phyloP scores from a whole-genome alignment of 2,113 vertebrate genomes.

The Donacobius atricapilla region DNA sequence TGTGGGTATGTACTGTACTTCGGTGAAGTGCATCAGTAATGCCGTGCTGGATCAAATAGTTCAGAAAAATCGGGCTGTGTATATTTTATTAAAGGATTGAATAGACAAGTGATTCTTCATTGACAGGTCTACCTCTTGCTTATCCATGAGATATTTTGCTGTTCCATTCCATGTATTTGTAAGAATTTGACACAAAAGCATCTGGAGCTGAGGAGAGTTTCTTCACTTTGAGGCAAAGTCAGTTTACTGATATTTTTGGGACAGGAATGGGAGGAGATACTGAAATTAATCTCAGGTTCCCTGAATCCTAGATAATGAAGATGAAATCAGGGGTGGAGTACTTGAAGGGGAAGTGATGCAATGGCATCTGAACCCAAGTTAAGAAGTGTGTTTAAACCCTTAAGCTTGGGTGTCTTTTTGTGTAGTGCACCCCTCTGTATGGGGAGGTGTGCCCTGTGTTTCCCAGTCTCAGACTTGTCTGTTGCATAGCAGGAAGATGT shows the following conservation, averaged over 20 bases:
- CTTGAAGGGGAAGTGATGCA: not conserved
- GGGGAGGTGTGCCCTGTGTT: not conserved
- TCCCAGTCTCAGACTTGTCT: not conserved
- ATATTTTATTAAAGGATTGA: not conserved
- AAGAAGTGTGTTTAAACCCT: not conserved
- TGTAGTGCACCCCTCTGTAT: not conserved
- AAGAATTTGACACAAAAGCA: not conserved
- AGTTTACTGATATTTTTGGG: not conserved
- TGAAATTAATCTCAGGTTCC: not conserved
- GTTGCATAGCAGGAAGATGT: not conserved
- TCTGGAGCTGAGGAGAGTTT: not conserved
- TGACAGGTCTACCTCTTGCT: not conserved
- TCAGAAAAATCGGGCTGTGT: not conserved
- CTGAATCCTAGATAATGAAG: not conserved
- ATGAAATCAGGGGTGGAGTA: not conserved
- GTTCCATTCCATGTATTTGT: not conserved
- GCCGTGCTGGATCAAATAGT: not conserved
- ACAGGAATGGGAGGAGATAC: not conserved
- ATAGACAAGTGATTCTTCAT: not conserved
- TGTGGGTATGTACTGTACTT: not conserved
- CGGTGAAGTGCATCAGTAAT: not conserved
- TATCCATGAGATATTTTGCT: not conserved
- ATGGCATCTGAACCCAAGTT: not conserved
- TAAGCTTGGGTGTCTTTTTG: not conserved
- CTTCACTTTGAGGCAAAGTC: not conserved